These are phyloP conservation scores for Grammomys surdaster DNA, from an alignment of 2,113 vertebrate genomes.

Conservation along the genomic window DNA sequence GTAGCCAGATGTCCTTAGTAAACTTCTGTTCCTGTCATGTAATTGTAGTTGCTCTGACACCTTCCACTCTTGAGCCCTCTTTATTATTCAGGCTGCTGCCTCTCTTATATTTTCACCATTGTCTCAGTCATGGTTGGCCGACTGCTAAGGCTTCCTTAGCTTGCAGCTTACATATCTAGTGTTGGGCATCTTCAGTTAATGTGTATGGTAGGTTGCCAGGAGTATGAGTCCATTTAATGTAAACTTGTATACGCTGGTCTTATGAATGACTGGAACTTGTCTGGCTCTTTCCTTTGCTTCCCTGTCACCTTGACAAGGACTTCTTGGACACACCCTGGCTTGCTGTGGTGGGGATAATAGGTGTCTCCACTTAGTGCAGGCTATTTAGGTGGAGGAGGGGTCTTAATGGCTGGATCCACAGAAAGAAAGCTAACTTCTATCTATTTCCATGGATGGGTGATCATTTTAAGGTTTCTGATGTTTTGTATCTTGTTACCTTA, in stretches of 20 bases:
- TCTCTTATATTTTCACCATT: background rate
- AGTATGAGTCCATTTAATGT: background rate
- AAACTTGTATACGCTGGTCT: background rate
- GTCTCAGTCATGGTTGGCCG: background rate
- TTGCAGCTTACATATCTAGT: background rate
- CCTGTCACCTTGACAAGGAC: background rate
- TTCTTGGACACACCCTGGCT: background rate
- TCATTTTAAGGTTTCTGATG: conserved; percentile 24
- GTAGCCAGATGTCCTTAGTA: background rate
- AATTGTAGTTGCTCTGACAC: background rate
- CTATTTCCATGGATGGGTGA: background rate
- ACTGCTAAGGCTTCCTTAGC: background rate
- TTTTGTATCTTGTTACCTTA: background rate
- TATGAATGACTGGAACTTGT: background rate
- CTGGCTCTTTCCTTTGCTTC: background rate
- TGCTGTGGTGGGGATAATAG: background rate
- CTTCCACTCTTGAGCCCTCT: background rate
- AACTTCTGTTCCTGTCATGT: background rate
- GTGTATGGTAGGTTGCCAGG: background rate
- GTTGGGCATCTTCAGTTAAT: background rate
- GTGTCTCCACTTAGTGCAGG: background rate
- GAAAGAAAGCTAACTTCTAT: background rate
- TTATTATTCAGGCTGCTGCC: background rate
- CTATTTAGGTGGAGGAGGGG: background rate
- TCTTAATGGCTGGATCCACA: background rate